phyloP scores from a whole-genome alignment of 2,888 invertebrate species.

The Yponomeuta sedellus region DNA sequence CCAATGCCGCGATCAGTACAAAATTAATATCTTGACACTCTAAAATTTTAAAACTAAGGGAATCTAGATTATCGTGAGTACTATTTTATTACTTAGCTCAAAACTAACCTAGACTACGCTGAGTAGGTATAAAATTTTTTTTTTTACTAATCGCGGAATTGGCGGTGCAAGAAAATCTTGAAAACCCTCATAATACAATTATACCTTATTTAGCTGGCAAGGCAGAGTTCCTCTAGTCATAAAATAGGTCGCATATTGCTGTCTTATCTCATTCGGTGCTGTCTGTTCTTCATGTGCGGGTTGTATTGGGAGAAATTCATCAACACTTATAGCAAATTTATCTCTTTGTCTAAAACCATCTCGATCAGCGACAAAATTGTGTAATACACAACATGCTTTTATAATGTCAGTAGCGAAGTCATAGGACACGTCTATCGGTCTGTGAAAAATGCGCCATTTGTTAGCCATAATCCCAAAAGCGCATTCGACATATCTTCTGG shows the following conservation, averaged over 20 bases:
- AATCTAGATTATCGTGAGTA: constrained; percentile 23
- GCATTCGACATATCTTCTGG: too few species aligned
- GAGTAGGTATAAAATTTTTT: constrained; percentile 17
- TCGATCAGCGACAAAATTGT: too few species aligned
- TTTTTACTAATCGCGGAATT: constrained; percentile 9
- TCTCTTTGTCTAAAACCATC: too few species aligned
- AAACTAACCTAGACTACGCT: constrained; percentile 21
- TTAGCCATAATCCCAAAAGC: too few species aligned
- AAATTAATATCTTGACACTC: constrained; percentile 23
- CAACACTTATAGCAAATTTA: too few species aligned
- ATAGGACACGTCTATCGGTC: too few species aligned
- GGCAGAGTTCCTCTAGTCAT: constrained; percentile 25
- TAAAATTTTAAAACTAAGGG: constrained; percentile 23
- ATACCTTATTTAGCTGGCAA: constrained; percentile 25
- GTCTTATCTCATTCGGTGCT: constrained; percentile 26
- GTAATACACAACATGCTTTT: not conserved
- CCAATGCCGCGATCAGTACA: constrained; percentile 15
- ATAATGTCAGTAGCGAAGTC: too few species aligned
- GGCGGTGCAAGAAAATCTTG: too few species aligned
- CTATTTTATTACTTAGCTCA: constrained; percentile 22
- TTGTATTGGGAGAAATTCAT: too few species aligned
- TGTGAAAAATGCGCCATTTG: too few species aligned
- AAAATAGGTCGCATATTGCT: constrained; percentile 23
- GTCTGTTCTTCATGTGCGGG: constrained; percentile 16
- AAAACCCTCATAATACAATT: constrained; percentile 16